These are phyloP conservation scores for Lacanobia oleracea DNA, from an alignment of 2,888 invertebrate species.

Conservation along the genomic window DNA sequence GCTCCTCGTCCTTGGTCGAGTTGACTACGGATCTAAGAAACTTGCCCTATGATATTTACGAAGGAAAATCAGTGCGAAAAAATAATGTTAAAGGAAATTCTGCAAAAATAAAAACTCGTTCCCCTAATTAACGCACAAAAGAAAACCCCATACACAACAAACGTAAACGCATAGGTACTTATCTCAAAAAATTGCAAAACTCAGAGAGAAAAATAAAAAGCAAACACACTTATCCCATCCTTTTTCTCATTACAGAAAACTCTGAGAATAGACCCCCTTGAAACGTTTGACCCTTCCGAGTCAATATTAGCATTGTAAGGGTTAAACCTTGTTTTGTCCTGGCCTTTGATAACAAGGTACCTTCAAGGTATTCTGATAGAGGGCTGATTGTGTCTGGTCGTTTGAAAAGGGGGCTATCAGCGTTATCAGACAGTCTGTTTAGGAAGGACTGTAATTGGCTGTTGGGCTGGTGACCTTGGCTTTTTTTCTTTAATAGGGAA, in stretches of 20 bases:
- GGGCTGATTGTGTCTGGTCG: constrained; percentile 28
- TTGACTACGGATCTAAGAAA: too few species aligned
- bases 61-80: background rate
- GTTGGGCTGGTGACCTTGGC: constrained; percentile 1
- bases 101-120: background rate
- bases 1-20: too few species aligned
- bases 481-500: background rate
- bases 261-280: constrained; percentile 43
- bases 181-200: constrained; percentile 26
- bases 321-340: constrained; percentile 60
- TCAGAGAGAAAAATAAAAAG: constrained; percentile 11
- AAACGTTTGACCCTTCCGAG: constrained; percentile 53
- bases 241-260: constrained; percentile 32
- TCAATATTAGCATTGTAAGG: constrained; percentile 70
- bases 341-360: constrained; percentile 59
- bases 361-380: constrained; percentile 47
- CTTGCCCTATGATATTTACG: too few species aligned
- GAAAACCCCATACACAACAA: constrained; percentile 5
- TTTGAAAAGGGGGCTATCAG: constrained; percentile 18
- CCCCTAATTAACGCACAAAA: background rate
- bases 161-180: background rate
- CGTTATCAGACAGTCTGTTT: constrained; percentile 31
- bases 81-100: background rate
- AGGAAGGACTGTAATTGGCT: constrained; percentile 33
- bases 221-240: constrained; percentile 23